Evolutionary conservation across 1,140 invertebrate species (phyloP).

Genomic region (Leguminivora glycinivorella): DNA sequence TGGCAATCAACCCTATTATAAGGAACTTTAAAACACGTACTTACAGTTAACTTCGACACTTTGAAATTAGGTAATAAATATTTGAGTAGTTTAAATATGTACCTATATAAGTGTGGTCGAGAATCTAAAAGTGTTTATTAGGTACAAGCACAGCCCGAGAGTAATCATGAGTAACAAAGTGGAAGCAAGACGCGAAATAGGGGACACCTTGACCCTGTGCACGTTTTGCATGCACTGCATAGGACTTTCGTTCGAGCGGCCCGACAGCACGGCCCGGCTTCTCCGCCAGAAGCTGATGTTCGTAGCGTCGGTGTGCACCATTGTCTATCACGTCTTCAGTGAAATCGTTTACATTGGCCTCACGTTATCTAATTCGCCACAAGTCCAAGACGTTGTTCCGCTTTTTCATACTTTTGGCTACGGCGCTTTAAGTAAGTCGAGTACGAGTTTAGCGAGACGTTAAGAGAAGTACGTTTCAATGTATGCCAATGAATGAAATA

Average conservation of each 20-base stretch:
- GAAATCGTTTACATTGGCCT: slow-evolving; percentile 63
- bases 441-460: background rate
- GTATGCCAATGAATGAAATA: no score
- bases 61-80: slow-evolving; percentile 23
- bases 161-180: slow-evolving; percentile 19
- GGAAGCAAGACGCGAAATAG: slow-evolving; percentile 61
- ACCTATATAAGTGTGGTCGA: background rate
- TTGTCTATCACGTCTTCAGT: slow-evolving; percentile 69
- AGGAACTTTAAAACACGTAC: slow-evolving; percentile 22
- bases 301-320: slow-evolving; percentile 49
- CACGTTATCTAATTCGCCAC: slow-evolving; percentile 62
- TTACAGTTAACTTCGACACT: slow-evolving; percentile 1
- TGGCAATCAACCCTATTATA: slow-evolving; percentile 15
- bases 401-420: slow-evolving; percentile 71
- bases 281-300: slow-evolving; percentile 57
- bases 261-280: slow-evolving; percentile 39
- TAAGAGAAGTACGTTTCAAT: background rate
- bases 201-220: slow-evolving; percentile 52
- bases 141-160: background rate
- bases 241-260: slow-evolving; percentile 56
- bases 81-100: background rate
- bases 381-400: slow-evolving; percentile 67
- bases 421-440: slow-evolving; percentile 62
- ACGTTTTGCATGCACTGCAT: slow-evolving; percentile 60
- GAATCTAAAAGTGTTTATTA: background rate